Percentiles rank a stretch among this genome's conserved stretches.
Conservation (phyloP, 2,113 vertebrate genomes). For the Podilymbus podiceps region DNA sequence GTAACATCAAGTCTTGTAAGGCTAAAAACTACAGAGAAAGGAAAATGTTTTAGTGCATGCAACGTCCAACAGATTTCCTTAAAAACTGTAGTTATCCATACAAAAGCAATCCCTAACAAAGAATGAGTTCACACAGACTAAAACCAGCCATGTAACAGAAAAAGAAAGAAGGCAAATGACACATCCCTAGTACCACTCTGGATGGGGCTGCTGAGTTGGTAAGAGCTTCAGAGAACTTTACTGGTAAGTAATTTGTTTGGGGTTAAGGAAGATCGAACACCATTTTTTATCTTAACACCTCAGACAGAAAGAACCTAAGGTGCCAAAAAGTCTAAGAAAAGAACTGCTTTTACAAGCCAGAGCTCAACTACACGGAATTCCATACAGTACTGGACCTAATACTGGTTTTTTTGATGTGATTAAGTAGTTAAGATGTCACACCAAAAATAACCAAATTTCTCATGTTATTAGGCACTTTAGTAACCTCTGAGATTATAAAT, state of each 20-base stretch:
- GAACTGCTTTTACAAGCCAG: neutral
- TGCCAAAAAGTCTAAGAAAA: neutral
- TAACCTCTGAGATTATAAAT: neutral
- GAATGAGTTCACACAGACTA: neutral
- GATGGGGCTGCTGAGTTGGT: neutral
- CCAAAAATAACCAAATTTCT: neutral
- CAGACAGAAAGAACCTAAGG: neutral
- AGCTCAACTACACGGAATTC: neutral
- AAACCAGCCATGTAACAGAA: neutral
- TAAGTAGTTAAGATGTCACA: neutral
- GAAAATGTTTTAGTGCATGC: neutral
- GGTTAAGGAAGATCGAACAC: neutral
- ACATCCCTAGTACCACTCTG: neutral
- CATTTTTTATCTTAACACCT: neutral
- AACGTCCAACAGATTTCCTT: neutral
- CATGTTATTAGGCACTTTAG: neutral
- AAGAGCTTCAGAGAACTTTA: neutral
- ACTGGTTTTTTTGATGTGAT: neutral
- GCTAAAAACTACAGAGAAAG: constrained; percentile 85
- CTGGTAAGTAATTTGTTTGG: neutral
- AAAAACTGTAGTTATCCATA: neutral
- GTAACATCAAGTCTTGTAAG: constrained; percentile 91
- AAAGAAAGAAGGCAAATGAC: neutral
- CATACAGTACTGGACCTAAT: neutral
- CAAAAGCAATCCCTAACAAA: neutral